Evolutionary conservation across 2,113 vertebrate genomes (phyloP).

Genomic region (Cranoglanis bouderius): DNA sequence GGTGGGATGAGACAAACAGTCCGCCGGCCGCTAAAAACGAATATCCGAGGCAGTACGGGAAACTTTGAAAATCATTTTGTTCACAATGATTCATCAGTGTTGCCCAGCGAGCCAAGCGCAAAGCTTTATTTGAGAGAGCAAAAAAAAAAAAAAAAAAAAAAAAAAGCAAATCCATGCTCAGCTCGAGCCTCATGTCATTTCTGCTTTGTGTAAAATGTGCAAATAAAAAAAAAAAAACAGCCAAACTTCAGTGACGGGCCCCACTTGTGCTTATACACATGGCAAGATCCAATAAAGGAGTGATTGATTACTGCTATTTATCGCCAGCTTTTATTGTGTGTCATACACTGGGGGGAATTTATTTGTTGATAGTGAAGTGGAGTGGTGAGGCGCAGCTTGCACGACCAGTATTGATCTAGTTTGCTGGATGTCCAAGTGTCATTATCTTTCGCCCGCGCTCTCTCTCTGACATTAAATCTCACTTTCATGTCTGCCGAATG

Average conservation of each 20-base stretch:
- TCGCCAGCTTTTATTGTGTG: slow-evolving; percentile 52
- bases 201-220: slow-evolving; percentile 33
- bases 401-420: slow-evolving; percentile 70
- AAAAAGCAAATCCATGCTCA: slow-evolving; percentile 61
- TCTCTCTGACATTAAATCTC: slow-evolving; percentile 64
- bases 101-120: slow-evolving; percentile 28
- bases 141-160: slow-evolving; percentile 40
- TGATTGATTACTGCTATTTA: slow-evolving; percentile 58
- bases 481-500: slow-evolving; percentile 55
- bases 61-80: slow-evolving; percentile 66
- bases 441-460: slow-evolving; percentile 59
- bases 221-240: slow-evolving; percentile 32
- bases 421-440: slow-evolving; percentile 67
- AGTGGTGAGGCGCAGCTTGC: slow-evolving; percentile 55
- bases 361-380: slow-evolving; percentile 59
- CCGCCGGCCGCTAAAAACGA: slow-evolving; percentile 55
- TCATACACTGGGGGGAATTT: slow-evolving; percentile 50
- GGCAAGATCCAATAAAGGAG: slow-evolving; percentile 47
- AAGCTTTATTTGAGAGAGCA: slow-evolving; percentile 63
- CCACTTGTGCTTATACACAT: slow-evolving; percentile 35
- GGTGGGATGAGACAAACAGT: slow-evolving; percentile 58
- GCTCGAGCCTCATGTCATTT: slow-evolving; percentile 44
- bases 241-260: slow-evolving; percentile 40
- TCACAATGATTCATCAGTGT: slow-evolving; percentile 60
- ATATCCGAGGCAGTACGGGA: slow-evolving; percentile 54